Evolutionary conservation across 2,113 vertebrate species (phyloP).

Genomic region (Columbina picui): DNA sequence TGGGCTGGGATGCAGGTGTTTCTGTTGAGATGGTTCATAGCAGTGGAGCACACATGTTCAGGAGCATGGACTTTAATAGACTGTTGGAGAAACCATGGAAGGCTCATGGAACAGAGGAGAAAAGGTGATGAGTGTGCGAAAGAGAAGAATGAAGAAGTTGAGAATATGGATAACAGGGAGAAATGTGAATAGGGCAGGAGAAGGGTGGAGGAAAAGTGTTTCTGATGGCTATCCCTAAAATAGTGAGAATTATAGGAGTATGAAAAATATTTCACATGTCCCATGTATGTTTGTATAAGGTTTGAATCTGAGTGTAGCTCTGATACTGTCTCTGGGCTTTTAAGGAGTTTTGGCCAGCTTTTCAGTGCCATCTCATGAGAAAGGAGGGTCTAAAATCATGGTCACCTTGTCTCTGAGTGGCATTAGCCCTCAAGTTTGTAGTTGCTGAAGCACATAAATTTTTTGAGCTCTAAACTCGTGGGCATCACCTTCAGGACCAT

Average conservation of each 20-base stretch:
- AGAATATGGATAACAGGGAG: accelerated
- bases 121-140: background rate
- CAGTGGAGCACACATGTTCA: accelerated
- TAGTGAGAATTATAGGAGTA: background rate
- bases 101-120: background rate
- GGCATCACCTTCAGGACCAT: background rate
- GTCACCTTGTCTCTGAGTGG: background rate
- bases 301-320: background rate
- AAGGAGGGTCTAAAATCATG: background rate
- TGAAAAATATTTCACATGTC: background rate
- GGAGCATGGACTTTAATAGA: background rate
- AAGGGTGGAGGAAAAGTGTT: background rate
- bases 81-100: background rate
- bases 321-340: background rate
- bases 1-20: background rate
- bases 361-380: background rate
- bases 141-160: background rate
- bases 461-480: background rate
- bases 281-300: accelerated
- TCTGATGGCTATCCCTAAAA: background rate
- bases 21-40: background rate
- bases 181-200: background rate
- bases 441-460: accelerated
- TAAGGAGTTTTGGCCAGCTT: background rate
- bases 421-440: background rate